phyloP scores from a whole-genome alignment of 2,113 vertebrate genomes.

The Falcunculus frontatus region DNA sequence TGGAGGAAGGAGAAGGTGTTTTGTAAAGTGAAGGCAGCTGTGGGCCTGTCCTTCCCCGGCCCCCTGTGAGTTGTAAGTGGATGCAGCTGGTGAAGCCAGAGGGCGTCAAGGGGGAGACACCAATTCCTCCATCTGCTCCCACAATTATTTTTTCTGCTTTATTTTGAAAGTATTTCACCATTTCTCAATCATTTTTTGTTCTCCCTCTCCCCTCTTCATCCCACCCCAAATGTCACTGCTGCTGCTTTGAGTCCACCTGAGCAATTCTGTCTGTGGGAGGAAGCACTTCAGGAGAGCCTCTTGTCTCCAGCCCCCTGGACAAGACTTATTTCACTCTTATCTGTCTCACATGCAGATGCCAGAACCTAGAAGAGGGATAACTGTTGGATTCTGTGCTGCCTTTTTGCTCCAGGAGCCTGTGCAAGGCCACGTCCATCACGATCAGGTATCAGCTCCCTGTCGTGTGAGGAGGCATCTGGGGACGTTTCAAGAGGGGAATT shows the following conservation, averaged over 20 bases:
- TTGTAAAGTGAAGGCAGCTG: background rate
- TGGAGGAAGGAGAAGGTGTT: background rate
- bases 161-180: background rate
- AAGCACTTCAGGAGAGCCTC: background rate
- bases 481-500: background rate
- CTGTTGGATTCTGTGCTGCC: background rate
- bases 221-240: background rate
- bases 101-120: background rate
- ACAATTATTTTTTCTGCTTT: background rate
- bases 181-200: accelerated
- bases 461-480: background rate
- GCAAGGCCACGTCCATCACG: accelerated
- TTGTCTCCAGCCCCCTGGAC: background rate
- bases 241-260: background rate
- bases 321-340: background rate
- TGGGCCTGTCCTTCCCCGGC: background rate
- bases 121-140: background rate
- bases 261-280: background rate
- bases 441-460: background rate
- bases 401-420: background rate
- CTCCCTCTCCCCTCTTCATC: background rate
- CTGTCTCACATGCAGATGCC: background rate
- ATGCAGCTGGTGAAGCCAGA: background rate
- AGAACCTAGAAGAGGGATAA: background rate
- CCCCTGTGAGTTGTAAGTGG: background rate